These are phyloP conservation scores for Napeogenes sylphis DNA, from an alignment of 2,888 invertebrate species.

Conservation along the genomic window DNA sequence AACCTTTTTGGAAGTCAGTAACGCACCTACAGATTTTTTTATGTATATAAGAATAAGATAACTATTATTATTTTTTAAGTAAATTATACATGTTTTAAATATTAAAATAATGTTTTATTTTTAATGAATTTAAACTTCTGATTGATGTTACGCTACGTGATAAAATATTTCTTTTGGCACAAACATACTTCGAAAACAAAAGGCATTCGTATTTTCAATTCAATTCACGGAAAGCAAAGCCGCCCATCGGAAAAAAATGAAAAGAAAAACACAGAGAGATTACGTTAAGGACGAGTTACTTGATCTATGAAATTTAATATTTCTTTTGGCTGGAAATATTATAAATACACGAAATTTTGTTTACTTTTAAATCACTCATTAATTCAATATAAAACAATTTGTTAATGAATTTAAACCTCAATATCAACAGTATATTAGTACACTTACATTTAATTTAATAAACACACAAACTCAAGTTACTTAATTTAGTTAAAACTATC, in stretches of 20 bases:
- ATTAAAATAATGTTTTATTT: too few relatives aligned
- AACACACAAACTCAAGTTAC: too few relatives aligned
- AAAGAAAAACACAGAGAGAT: conserved; percentile 36
- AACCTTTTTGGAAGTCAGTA: too few relatives aligned
- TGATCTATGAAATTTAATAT: conserved; percentile 25
- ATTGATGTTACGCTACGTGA: not conserved
- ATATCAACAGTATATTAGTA: not conserved
- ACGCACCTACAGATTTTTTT: too few relatives aligned
- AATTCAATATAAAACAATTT: too few relatives aligned
- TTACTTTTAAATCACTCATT: not conserved
- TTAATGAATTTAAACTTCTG: too few relatives aligned
- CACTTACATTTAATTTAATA: too few relatives aligned
- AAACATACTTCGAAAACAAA: conserved; percentile 48
- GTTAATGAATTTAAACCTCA: too few relatives aligned
- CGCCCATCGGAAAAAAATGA: conserved; percentile 32
- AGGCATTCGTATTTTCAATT: conserved; percentile 49
- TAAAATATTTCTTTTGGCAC: conserved; percentile 26
- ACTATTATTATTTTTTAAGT: too few relatives aligned
- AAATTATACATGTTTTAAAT: too few relatives aligned
- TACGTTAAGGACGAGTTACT: conserved; percentile 35
- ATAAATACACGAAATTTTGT: not conserved
- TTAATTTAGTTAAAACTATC: not conserved
- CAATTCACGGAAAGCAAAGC: conserved; percentile 48
- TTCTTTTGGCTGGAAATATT: conserved; percentile 5
- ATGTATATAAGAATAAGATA: too few relatives aligned